Conservation (phyloP, 2,888 invertebrate species). For the Pseudeuparius sepicola region DNA sequence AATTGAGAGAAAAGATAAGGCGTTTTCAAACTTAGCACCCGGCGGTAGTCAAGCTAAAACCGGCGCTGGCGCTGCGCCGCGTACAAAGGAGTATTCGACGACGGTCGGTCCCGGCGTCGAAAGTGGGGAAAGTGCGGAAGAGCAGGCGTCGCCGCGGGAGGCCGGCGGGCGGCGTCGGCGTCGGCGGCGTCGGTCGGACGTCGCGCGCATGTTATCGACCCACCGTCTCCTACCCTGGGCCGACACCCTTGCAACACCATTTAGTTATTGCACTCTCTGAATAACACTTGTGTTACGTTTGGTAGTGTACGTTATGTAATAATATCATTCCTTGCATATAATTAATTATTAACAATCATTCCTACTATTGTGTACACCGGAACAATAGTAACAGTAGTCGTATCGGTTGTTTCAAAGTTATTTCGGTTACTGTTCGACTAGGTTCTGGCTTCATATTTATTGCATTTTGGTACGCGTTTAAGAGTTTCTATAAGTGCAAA, state of each 20-base stretch:
- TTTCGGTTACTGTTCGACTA: too few species aligned
- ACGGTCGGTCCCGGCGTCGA: too few species aligned
- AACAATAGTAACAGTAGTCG: conserved; percentile 41
- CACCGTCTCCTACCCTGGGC: conserved; percentile 36
- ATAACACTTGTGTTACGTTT: conserved; percentile 54
- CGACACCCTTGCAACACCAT: conserved; percentile 49
- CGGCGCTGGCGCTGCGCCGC: too few species aligned
- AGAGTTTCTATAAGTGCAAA: too few species aligned
- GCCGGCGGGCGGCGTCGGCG: conserved; percentile 27
- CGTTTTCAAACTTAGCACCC: too few species aligned
- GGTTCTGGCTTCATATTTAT: too few species aligned
- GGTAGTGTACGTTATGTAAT: conserved; percentile 48
- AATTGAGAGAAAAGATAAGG: too few species aligned
- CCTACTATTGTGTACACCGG: conserved; percentile 41
- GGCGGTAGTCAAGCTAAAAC: too few species aligned
- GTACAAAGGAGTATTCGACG: too few species aligned
- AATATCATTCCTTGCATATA: conserved; percentile 44
- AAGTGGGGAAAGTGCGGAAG: too few species aligned
- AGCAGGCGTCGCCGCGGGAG: conserved; percentile 20
- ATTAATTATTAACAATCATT: conserved; percentile 43
- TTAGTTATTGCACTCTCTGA: conserved; percentile 54
- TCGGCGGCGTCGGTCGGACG: conserved; percentile 24
- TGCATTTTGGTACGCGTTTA: too few species aligned
- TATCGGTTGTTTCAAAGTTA: too few species aligned
- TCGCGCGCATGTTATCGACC: conserved; percentile 40